Evolutionary conservation across 92 coral and sea anemone genomes (phyloP).

Genomic region (Paragorgia papillata): DNA sequence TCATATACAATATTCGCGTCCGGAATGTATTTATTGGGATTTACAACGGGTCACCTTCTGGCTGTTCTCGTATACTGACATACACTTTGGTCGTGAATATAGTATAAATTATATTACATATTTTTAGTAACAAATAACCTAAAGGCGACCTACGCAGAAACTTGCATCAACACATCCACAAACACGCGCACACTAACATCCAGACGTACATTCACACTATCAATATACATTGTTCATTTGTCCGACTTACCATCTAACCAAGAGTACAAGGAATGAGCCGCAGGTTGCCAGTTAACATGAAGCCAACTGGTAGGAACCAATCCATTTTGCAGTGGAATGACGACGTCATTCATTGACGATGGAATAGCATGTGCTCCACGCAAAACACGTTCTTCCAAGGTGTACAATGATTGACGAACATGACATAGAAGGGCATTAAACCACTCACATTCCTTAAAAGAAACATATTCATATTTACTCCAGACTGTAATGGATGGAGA

Average conservation of each 20-base stretch:
- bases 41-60: no score
- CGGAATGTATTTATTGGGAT: no score
- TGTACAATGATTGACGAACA: slow-evolving; percentile 84
- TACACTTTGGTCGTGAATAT: no score
- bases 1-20: no score
- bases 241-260: slow-evolving; percentile 80
- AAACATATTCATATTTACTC: neutral
- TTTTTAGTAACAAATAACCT: no score
- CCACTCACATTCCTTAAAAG: slow-evolving; percentile 88
- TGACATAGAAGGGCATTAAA: slow-evolving; percentile 82
- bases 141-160: no score
- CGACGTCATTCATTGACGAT: slow-evolving; percentile 58
- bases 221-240: neutral
- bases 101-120: no score
- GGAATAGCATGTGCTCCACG: slow-evolving; percentile 88
- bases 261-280: slow-evolving; percentile 78
- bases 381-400: slow-evolving; percentile 81
- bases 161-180: neutral
- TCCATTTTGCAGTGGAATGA: slow-evolving; percentile 70
- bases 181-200: neutral
- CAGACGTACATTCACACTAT: neutral
- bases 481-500: neutral
- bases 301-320: slow-evolving; percentile 82
- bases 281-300: slow-evolving; percentile 84
- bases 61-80: no score